Evolutionary conservation across 2,797 vertebrate genomes (phyloP), one percentile per base, ranked within the genome.

Genomic region (Myoxocephalus aenaeus): DNA sequence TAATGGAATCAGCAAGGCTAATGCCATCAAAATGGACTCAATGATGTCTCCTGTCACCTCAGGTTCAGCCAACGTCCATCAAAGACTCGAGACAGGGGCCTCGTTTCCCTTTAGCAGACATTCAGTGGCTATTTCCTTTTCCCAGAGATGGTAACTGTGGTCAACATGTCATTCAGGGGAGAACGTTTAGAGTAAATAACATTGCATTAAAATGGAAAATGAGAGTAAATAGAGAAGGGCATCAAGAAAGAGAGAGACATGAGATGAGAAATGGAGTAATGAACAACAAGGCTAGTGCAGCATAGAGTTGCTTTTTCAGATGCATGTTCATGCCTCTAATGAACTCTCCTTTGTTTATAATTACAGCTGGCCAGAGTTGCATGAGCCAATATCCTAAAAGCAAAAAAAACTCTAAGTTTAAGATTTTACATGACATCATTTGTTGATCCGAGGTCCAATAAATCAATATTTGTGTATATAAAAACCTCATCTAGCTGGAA

Each of bases 31-130:
- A 86, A 81, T 48, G 50, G 65, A 82, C 79, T 78, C 77, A 64
- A 64, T 81, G 79, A 81, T 77, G 87, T 92, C 79, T 83, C 80
- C 77, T 85, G 86, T 92, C 86, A 86, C 53, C 11, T 42, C 71
- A 36, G 64, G 69, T 75, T 88, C 25, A 71, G 62, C 77, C 14
- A 18, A 57, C 38, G 57, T 82, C 81, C 27, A 54, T 87, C 73
- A 85, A 46, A 72, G 46, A 64, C 65, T 78, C 63, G 50, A 73
- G 42, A 70, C 57, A n/a, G 42, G 71, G 42, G 77, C 58, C 8
- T 40, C 40, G 71, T 65, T 75, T 54, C 61, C 70, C 50, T 22
- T 73, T 54, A 32, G 70, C 56, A 58, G 48, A 66, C 62, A 69
- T 25, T 64, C 77, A 38, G 69, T 2, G 61, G 34, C 34, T 50